Evolutionary conservation across 2,797 vertebrate genomes (phyloP).

Genomic region (Paedocypris micromegethes): DNA sequence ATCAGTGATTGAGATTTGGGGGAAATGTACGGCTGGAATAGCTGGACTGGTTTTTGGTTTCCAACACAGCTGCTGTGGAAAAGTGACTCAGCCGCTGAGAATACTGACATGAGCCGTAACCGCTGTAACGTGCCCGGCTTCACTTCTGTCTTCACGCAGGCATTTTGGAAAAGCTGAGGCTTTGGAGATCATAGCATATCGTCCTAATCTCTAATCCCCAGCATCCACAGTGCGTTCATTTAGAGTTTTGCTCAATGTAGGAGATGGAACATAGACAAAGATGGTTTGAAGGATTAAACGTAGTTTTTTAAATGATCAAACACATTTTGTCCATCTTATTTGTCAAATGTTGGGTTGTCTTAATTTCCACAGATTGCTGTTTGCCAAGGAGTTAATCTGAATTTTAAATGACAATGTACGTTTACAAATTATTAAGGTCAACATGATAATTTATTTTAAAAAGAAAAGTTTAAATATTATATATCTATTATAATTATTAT

Average conservation of each 20-base stretch:
- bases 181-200: conserved; percentile 10
- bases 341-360: too few relatives aligned
- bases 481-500: too few relatives aligned
- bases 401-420: too few relatives aligned
- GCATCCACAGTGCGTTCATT: not conserved
- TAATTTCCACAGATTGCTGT: too few relatives aligned
- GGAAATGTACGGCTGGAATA: conserved; percentile 35
- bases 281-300: too few relatives aligned
- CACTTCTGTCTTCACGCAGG: not conserved
- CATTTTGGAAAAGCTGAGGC: conserved; percentile 7
- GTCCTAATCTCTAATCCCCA: conserved; percentile 5
- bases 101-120: conserved; percentile 44
- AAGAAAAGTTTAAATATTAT: not conserved
- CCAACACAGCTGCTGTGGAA: conserved; percentile 58
- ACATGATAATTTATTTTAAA: not conserved
- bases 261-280: too few relatives aligned
- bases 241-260: not conserved
- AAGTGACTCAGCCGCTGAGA: conserved; percentile 58
- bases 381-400: too few relatives aligned
- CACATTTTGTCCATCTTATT: too few relatives aligned
- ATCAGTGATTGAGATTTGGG: too few relatives aligned
- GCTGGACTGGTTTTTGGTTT: conserved; percentile 47
- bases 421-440: too few relatives aligned
- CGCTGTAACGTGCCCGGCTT: too few relatives aligned
- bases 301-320: too few relatives aligned